Evolutionary conservation across 2,113 vertebrate genomes (phyloP), one percentile per base, ranked within the genome.

Genomic region (Nerophis ophidion): DNA sequence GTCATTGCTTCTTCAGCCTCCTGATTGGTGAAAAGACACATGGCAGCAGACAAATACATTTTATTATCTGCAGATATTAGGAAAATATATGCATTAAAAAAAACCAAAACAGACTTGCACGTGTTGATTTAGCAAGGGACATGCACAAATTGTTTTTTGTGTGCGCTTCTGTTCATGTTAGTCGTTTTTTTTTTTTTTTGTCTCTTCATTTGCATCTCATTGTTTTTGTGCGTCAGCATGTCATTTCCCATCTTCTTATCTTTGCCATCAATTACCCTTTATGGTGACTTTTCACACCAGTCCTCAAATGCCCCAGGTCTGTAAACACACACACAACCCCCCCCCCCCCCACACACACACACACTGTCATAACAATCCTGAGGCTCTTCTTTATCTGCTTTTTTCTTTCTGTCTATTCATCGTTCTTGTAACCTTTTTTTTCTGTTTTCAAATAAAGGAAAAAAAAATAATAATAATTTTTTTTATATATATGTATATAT

Each of bases 221-320:
- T 38, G 19, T 60, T 8, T 48, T 26, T 33, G 54, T 61, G 47
- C 65, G 16, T 44, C 74, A 63, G 48, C 42, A 49, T 59, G 69
- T 74, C 63, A 54, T 12, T 61, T 33, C 50, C 40, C 48, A 65
- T 76, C 63, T 77, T 48, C 42, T 52, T 52, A 34, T 60, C 38
- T 70, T 48, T 65, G 64, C 67, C 62, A 60, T 65, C 70, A 55
- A 2, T 75, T 65, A 68, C 51, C 69, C 42, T 48, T 1, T 57
- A 45, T 33, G 38, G 48, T 80, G 67, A 76, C 58, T 61, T 71
- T 72, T 81, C 42, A 75, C 70, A 71, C 71, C 62, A 63, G 65
- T 26, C 2, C 15, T 7, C 13, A 35, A 9, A 34, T 34, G 26
- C 12, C 51, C 9, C 12, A 16, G n/a, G 38, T 56, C 42, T n/a